Percentiles rank a stretch among this genome's conserved stretches.
These are phyloP conservation scores for Peribatodes rhomboidaria DNA, from an alignment of 2,888 invertebrate genomes.

Conservation along the genomic window DNA sequence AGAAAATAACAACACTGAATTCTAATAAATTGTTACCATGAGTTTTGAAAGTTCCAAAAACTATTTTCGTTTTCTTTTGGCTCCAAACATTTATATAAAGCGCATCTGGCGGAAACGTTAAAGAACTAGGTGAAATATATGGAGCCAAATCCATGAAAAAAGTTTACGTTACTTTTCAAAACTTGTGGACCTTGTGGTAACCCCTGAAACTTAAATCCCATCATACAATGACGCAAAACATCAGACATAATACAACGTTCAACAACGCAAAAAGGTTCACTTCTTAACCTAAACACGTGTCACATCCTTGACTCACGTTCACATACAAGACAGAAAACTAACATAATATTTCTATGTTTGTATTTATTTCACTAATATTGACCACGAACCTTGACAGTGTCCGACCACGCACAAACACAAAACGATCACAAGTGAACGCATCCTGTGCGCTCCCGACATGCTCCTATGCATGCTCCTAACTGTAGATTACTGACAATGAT, in stretches of 20 bases:
- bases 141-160: too few relatives aligned
- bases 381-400: conserved; percentile 36
- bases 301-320: background rate
- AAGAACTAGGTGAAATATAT: too few relatives aligned
- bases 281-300: conserved; percentile 10
- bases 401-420: conserved; percentile 22
- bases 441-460: conserved; percentile 17
- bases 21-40: too few relatives aligned
- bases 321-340: conserved; percentile 12
- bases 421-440: conserved; percentile 20
- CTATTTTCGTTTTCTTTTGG: too few relatives aligned
- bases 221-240: background rate
- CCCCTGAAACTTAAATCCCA: background rate
- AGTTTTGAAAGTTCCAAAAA: too few relatives aligned
- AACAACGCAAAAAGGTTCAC: conserved; percentile 15
- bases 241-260: background rate
- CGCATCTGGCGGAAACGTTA: too few relatives aligned
- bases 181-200: too few relatives aligned
- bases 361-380: conserved; percentile 15
- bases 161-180: too few relatives aligned
- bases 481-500: conserved; percentile 1
- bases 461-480: conserved; percentile 3
- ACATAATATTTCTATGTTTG: background rate
- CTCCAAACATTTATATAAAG: too few relatives aligned
- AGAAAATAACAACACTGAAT: too few relatives aligned